Evolutionary conservation across 2,888 invertebrate species (phyloP), one percentile per base, ranked within the genome.

Genomic region (Synergus itoensis): DNA sequence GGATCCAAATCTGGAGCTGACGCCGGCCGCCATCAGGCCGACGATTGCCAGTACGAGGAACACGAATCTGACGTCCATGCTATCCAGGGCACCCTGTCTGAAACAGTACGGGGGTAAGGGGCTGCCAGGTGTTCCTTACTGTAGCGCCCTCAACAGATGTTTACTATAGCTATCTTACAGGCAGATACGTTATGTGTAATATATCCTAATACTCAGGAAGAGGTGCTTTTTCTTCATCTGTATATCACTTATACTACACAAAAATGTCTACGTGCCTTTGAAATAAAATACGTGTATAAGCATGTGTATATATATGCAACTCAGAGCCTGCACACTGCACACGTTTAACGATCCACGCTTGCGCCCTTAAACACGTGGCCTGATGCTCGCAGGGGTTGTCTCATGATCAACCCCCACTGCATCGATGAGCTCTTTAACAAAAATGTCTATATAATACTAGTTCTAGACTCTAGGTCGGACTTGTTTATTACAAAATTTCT

Each of bases 31-130:
- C 90, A 91, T 90, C 64, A 91, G 86, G 78, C 88, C 88, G 83
- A 88, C 85, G 77, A 90, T 84, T 78, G 87, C 87, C 84, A 91
- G 84, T 79, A 89, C 86, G 83, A 91, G 83, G 84, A 89, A 84
- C 80, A 87, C 84, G 83, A 88, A 87, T 87, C 88, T 90, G 85
- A 90, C 85, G 87, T 91, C 89, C 91, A 91, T 91, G 79, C 83
- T 86, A 83, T 78, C 81, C 79, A 82, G 84, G 81, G 53, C 83
- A 83, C 83, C 81, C 80, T 80, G 83, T 85, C 84, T 84, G 84
- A 81, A 84, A 85, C 77, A 84, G 78, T 78, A 80, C 79, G 80
- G 67, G 62, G 76, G 21, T 62, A 76, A 78, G 83, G 81, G 83
- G 83, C 81, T 78, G 81, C 80, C 82, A 82, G 80, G 80, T 77